Evolutionary conservation across 2,888 invertebrate genomes (phyloP).

Genomic region (Thymelicus sylvestris): DNA sequence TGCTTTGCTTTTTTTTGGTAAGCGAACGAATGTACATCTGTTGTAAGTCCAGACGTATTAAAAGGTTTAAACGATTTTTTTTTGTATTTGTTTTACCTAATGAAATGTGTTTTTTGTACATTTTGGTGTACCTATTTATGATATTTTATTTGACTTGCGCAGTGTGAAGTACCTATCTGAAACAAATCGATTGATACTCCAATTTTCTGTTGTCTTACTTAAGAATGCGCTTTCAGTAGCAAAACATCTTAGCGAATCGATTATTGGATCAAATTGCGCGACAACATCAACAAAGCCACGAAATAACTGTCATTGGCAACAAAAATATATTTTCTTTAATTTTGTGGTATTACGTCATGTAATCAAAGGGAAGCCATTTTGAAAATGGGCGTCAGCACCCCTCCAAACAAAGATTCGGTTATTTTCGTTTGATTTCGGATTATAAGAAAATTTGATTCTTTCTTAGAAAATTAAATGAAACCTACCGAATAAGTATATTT

Average conservation of each 20-base stretch:
- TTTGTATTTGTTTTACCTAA: background rate
- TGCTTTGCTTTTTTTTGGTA: constrained; percentile 44
- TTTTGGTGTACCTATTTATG: background rate
- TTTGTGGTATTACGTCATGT: constrained; percentile 53
- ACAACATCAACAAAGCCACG: constrained; percentile 23
- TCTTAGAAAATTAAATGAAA: background rate
- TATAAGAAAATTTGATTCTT: constrained; percentile 10
- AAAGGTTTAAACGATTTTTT: background rate
- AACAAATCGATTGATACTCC: constrained; percentile 4
- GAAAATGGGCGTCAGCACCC: constrained; percentile 65
- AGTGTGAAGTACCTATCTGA: background rate
- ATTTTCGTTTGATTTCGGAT: constrained; percentile 22
- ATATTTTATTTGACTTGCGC: background rate
- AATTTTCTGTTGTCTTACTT: constrained; percentile 1
- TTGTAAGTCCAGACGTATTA: constrained; percentile 27
- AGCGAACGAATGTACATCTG: constrained; percentile 38
- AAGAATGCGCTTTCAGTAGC: constrained; percentile 11
- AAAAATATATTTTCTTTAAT: constrained; percentile 37
- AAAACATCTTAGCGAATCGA: constrained; percentile 6
- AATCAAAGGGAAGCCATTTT: constrained; percentile 65
- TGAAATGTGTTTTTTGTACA: constrained; percentile 7
- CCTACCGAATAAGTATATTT: too few relatives aligned
- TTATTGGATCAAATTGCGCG: constrained; percentile 15
- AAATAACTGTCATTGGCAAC: background rate
- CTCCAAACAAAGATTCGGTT: constrained; percentile 42